Base-by-base conservation (phyloP, 2,888 invertebrate species). In the Pedicia rivosa region DNA sequence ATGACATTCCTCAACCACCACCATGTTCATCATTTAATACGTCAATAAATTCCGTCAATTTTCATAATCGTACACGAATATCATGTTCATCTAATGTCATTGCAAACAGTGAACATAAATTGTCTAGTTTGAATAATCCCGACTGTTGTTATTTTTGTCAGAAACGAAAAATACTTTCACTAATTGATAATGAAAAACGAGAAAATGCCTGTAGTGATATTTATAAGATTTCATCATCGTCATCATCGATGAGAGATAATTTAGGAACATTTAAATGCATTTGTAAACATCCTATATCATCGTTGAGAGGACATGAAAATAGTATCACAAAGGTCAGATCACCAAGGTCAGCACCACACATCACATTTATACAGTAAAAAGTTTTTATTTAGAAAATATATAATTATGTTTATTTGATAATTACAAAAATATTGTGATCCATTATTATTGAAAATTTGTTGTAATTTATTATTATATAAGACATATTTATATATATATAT, bases 271-370 rank as follows among this genome's bases (percentile, higher is more conserved):
- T 14, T 1, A 56, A 55, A 42, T 54, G 50, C 12, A 36, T 57
- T 26, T 57, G 56, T 25, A 50, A 54, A 37, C 54, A 15, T 57
- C 57, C 5, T 50, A 56, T 40, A 54, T 54, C 36, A 56, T 57
- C 40, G 51, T 56, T 45, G 43, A 41, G 14, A 35, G 37, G 17
- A 19, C 29, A 34, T 17, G 37, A 20, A 22, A 41, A 10, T 27
- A 53, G 48, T 39, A 47, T 47, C 32, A 40, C 35, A 12, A 35
- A 34, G 36, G 40, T 43, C 39, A 50, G 58, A 19, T 50, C 50
- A 38, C 58, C 57, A 17, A 54, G 56, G 19, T 58, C 58, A 4
- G 58, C 56, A 8, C 57, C 57, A 2, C 54, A 52, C 30, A 57
- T 58, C 34, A 54, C 54, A 37, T 58, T 58, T 47, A 49, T 51